A percentile compares a stretch with the other conserved stretches of the same genome.
These are phyloP conservation scores for Cataglyphis livida DNA, from an alignment of 2,888 invertebrate genomes.

Conservation along the genomic window DNA sequence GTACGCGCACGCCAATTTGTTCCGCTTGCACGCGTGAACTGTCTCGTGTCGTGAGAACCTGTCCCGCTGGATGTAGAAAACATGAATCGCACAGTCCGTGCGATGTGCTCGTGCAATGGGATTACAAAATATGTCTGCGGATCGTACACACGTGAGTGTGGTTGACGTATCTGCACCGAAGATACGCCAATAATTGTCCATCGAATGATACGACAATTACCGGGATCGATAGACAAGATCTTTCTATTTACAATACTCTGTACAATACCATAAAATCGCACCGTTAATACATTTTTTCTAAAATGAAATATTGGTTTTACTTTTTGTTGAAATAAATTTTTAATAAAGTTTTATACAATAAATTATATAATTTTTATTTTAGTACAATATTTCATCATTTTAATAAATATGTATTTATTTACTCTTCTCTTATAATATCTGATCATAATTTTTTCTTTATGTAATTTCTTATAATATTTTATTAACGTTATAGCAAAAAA, in stretches of 20 bases:
- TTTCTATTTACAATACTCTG: not conserved
- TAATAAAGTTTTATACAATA: not conserved
- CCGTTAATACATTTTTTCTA: not conserved
- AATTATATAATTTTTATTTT: not conserved
- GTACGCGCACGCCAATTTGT: slow-evolving; percentile 57
- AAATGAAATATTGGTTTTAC: not conserved
- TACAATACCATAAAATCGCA: slow-evolving; percentile 11
- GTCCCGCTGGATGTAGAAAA: slow-evolving; percentile 58
- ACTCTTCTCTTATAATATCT: not conserved
- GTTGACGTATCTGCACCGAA: slow-evolving; percentile 37
- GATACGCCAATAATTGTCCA: slow-evolving; percentile 54
- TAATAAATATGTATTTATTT: not conserved
- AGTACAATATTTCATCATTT: not conserved
- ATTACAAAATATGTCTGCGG: slow-evolving; percentile 46
- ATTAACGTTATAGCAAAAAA: not conserved
- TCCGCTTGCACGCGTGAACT: slow-evolving; percentile 51
- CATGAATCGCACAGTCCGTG: slow-evolving; percentile 47
- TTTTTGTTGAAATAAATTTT: slow-evolving; percentile 7
- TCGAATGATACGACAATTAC: slow-evolving; percentile 50
- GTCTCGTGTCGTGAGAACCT: slow-evolving; percentile 48
- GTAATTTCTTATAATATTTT: not conserved
- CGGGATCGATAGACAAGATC: slow-evolving; percentile 1
- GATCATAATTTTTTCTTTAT: not conserved
- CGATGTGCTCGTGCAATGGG: slow-evolving; percentile 31
- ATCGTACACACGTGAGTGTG: slow-evolving; percentile 33